A percentile compares a stretch with the other conserved stretches of the same genome.
Conservation (phyloP, 1,140 invertebrate species). For the Pentalonia nigronervosa region DNA sequence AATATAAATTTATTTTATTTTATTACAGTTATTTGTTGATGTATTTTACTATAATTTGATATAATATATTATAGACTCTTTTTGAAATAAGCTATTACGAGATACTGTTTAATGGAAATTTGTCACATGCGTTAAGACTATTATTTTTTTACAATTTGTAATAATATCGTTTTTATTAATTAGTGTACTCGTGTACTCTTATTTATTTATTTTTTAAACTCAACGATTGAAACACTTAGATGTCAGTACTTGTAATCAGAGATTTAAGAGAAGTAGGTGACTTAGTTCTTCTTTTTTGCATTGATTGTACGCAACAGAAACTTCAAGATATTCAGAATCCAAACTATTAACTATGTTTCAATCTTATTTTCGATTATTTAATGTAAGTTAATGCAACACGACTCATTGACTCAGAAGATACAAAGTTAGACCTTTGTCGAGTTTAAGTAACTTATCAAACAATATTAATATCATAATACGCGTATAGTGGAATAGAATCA, state of each 20-base stretch:
- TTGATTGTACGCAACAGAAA: not conserved
- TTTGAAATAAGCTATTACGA: not conserved
- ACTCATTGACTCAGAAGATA: not conserved
- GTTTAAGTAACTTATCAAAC: not conserved
- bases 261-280: not conserved
- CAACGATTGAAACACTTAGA: not conserved
- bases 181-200: not conserved
- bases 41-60: not conserved
- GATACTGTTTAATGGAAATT: too few relatives aligned
- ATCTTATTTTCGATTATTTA: not conserved
- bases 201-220: too few relatives aligned
- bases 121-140: not conserved
- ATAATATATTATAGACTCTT: not conserved
- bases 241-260: not conserved
- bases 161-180: not conserved
- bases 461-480: not conserved
- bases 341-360: not conserved
- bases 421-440: not conserved
- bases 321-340: not conserved
- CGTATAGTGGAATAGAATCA: not conserved
- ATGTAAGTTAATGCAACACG: not conserved
- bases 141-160: not conserved
- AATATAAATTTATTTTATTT: not conserved
- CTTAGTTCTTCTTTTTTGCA: not conserved
- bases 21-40: not conserved